Evolutionary conservation across 2,888 invertebrate species (phyloP).

Genomic region (Drosophila mimetica): DNA sequence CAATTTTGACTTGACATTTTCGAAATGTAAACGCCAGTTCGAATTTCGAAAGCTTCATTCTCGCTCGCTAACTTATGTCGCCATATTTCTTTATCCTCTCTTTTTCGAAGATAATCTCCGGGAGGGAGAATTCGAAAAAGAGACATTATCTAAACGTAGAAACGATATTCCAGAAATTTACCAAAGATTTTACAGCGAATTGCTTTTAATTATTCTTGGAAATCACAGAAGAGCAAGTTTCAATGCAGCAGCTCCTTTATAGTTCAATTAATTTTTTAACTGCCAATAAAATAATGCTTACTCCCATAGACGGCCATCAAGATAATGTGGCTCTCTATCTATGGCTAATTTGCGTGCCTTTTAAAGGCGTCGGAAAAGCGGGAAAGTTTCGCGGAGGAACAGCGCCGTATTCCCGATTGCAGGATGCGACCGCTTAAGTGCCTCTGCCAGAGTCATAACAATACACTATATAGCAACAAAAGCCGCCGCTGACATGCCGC

Average conservation of each 20-base stretch:
- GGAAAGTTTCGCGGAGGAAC: constrained; percentile 31
- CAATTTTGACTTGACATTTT: too few relatives aligned
- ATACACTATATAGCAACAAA: constrained; percentile 70
- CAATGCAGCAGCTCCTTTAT: constrained; percentile 27
- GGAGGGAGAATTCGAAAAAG: too few relatives aligned
- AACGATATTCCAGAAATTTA: too few relatives aligned
- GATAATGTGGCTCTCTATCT: constrained; percentile 43
- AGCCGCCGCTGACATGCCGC: constrained; percentile 81
- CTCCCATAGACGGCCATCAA: constrained; percentile 35
- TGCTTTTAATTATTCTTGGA: background rate
- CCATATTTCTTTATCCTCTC: too few relatives aligned
- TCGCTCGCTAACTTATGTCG: too few relatives aligned
- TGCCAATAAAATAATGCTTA: constrained; percentile 36
- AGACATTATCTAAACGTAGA: too few relatives aligned
- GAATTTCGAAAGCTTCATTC: too few relatives aligned
- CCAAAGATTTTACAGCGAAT: too few relatives aligned
- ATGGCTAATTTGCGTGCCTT: constrained; percentile 67
- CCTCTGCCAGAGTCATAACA: constrained; percentile 76
- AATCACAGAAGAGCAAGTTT: background rate
- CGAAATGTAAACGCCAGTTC: too few relatives aligned
- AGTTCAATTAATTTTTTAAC: constrained; percentile 49
- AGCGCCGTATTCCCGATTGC: constrained; percentile 37
- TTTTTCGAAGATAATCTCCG: too few relatives aligned
- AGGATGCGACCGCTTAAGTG: constrained; percentile 79
- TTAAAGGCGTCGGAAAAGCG: constrained; percentile 35